phyloP scores from a whole-genome alignment of 2,888 invertebrate species.

The Geophilus truncorum region DNA sequence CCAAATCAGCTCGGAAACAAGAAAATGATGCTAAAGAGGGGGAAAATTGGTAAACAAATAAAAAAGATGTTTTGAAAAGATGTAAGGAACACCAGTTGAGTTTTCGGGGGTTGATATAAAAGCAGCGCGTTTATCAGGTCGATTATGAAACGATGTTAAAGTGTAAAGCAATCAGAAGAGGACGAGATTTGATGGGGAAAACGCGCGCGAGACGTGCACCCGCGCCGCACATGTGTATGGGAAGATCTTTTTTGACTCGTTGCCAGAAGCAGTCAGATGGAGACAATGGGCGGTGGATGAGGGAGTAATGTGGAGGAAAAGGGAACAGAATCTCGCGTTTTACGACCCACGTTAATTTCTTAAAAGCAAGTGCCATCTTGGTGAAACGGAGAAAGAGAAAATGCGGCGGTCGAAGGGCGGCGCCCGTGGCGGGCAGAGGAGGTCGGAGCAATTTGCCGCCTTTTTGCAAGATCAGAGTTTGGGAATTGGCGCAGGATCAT shows the following conservation, averaged over 20 bases:
- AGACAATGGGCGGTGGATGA: slow-evolving; percentile 28
- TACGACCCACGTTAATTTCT: slow-evolving; percentile 35
- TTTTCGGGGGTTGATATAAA: background rate
- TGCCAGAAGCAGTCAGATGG: slow-evolving; percentile 34
- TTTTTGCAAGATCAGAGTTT: slow-evolving; percentile 20
- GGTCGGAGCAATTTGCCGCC: slow-evolving; percentile 27
- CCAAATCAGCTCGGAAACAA: background rate
- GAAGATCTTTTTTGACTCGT: slow-evolving; percentile 29
- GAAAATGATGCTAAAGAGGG: background rate
- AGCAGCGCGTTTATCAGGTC: background rate
- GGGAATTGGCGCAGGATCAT: background rate
- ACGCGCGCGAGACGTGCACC: background rate
- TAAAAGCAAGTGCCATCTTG: slow-evolving; percentile 32
- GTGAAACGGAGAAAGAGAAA: slow-evolving; percentile 5
- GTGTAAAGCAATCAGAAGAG: slow-evolving; percentile 17
- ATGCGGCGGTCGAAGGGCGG: background rate
- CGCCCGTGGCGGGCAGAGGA: background rate
- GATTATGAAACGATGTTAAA: slow-evolving; percentile 22
- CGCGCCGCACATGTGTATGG: background rate
- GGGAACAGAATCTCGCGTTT: slow-evolving; percentile 27
- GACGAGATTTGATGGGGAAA: slow-evolving; percentile 17
- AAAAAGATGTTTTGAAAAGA: too few relatives aligned
- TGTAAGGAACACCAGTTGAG: background rate
- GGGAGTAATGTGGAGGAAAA: slow-evolving; percentile 20
- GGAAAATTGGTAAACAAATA: background rate